Percentiles rank a stretch among this genome's conserved stretches.
Evolutionary conservation across 2,888 invertebrate species (phyloP).

Genomic region (Xestia xanthographa): DNA sequence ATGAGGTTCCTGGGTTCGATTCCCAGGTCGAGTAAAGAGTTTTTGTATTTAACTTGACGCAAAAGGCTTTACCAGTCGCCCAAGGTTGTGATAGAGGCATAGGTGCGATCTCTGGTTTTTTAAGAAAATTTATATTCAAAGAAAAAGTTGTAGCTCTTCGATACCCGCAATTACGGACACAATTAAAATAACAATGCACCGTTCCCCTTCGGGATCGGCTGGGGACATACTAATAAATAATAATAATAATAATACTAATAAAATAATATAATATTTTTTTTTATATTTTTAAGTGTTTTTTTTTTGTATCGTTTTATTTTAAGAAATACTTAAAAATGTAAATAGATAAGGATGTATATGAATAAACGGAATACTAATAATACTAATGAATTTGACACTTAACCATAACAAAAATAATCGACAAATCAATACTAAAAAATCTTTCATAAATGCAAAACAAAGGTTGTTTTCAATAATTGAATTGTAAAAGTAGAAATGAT

Average conservation of each 20-base stretch:
- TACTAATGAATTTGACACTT: not conserved
- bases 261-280: too few relatives aligned
- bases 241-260: too few relatives aligned
- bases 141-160: not conserved
- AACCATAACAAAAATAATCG: not conserved
- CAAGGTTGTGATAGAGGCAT: not conserved
- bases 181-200: too few relatives aligned
- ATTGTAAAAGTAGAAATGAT: constrained; percentile 67
- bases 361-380: too few relatives aligned
- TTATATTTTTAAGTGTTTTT: too few relatives aligned
- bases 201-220: too few relatives aligned
- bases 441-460: not conserved
- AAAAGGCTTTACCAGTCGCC: not conserved
- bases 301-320: too few relatives aligned
- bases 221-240: too few relatives aligned
- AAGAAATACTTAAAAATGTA: too few relatives aligned
- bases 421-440: not conserved
- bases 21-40: not conserved
- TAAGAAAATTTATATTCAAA: not conserved
- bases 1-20: not conserved
- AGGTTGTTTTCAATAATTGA: constrained; percentile 46
- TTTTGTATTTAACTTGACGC: too few relatives aligned
- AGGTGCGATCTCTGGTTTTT: not conserved
- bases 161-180: too few relatives aligned
- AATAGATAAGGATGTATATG: too few relatives aligned